Evolutionary conservation across 2,797 vertebrate species (phyloP), one percentile per base, ranked within the genome.

Genomic region (Ceryle rudis): DNA sequence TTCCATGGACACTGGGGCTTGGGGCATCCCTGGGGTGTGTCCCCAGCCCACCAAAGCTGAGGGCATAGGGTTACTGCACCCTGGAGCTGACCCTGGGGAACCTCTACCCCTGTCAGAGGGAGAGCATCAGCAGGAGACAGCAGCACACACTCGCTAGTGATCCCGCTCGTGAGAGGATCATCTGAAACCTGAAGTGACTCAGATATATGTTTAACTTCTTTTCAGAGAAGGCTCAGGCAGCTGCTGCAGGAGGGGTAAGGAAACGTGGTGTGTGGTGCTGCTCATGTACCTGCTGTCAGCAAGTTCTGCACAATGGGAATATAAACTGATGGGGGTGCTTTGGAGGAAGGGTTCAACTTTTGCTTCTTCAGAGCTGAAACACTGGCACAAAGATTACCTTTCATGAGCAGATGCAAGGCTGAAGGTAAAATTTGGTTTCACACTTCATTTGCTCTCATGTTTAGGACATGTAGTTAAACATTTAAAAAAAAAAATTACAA

Each of bases 301-400:
- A 1, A 21, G 22, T n/a, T 33, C 70, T 47, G 39, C n/a, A 13
- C 3, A 2, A 4, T 4, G 0, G 2, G 54, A 9, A 8, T 1
- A 4, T 8, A 19, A 47, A 39, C 37, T 1, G 5, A 13, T 2
- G 28, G 31, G 73, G 42, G 9, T 2, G 16, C 72, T 28, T 78
- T 5, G 6, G 19, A 29, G 51, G 29, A 52, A 35, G 29, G 31
- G 19, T 0, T 17, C 23, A 86, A 31, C 47, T 47, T 84, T 37
- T 35, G 81, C 58, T 26, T 31, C 52, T 52, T 74, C 78, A 23
- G 19, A 58, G 47, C 39, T 29, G 79, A 31, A 46, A 15, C 39
- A 6, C 12, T 55, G 62, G 19, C 4, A 6, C 11, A 29, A 51
- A 18, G 22, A 44, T 44, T 3, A 1, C n/a, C 39, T 11, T 31